Conservation (phyloP, 2,888 invertebrate genomes). For the Anarsia innoxiella region DNA sequence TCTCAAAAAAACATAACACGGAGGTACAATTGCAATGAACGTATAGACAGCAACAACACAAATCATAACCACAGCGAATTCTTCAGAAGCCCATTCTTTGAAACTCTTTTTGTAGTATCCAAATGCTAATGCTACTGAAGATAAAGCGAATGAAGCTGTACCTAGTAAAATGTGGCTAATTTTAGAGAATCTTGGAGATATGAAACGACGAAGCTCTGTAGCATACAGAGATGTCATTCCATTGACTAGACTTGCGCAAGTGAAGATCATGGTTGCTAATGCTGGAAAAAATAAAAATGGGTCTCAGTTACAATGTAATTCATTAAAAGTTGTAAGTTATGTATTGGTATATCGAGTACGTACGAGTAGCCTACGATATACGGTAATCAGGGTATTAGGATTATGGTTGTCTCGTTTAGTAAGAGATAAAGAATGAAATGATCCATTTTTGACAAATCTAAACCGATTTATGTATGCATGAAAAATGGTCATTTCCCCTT, state of each 20-base stretch:
- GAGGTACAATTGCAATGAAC: slow-evolving; percentile 17
- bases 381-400: too few relatives aligned
- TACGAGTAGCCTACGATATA: too few relatives aligned
- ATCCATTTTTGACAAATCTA: too few relatives aligned
- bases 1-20: slow-evolving; percentile 12
- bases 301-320: too few relatives aligned
- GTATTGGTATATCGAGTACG: too few relatives aligned
- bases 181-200: slow-evolving; percentile 39
- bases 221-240: slow-evolving; percentile 45
- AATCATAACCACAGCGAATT: slow-evolving; percentile 22
- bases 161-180: slow-evolving; percentile 47
- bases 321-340: too few relatives aligned
- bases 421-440: too few relatives aligned
- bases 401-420: too few relatives aligned
- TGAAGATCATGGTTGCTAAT: slow-evolving; percentile 47
- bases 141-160: slow-evolving; percentile 22
- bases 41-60: slow-evolving; percentile 21
- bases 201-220: slow-evolving; percentile 31
- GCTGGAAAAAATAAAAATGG: too few relatives aligned
- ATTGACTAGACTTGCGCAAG: slow-evolving; percentile 41
- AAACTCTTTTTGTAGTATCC: slow-evolving; percentile 26
- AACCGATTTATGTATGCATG: too few relatives aligned
- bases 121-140: slow-evolving; percentile 23
- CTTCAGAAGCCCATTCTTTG: slow-evolving; percentile 23
- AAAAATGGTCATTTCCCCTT: too few relatives aligned